Percentiles rank a stretch among this genome's conserved stretches.
Evolutionary conservation across 2,888 invertebrate species (phyloP).

Genomic region (Latrodectus hesperus): DNA sequence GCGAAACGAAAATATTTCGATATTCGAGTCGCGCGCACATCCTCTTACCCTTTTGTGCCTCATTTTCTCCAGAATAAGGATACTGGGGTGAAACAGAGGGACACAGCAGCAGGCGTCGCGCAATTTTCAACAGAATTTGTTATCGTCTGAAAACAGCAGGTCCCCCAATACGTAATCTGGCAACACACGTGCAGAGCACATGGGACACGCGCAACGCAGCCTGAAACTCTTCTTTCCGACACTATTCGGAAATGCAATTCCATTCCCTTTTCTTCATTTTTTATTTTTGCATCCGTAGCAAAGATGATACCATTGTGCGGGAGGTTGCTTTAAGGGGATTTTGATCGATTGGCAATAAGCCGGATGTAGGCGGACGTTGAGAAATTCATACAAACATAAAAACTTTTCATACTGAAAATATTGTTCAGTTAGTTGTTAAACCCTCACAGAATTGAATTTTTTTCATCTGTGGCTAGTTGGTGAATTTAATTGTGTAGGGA

Average conservation of each 20-base stretch:
- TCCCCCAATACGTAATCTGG: slow-evolving; percentile 41
- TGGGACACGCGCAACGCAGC: slow-evolving; percentile 5
- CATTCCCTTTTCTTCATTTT: not conserved
- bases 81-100: not conserved
- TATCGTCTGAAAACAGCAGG: slow-evolving; percentile 53
- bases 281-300: not conserved
- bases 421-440: too few species aligned
- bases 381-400: too few species aligned
- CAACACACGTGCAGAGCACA: slow-evolving; percentile 50
- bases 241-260: not conserved
- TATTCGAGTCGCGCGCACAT: not conserved
- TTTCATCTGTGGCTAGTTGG: too few species aligned
- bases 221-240: not conserved
- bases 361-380: too few species aligned
- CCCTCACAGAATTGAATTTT: too few species aligned
- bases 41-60: slow-evolving; percentile 8
- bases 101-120: not conserved
- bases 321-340: not conserved
- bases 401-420: too few species aligned
- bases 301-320: not conserved
- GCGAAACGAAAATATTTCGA: not conserved
- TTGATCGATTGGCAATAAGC: not conserved
- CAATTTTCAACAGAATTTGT: slow-evolving; percentile 25
- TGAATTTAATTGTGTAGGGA: too few species aligned
- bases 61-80: slow-evolving; percentile 1